Evolutionary conservation across 2,797 vertebrate genomes (phyloP).

Genomic region (Aratinga solstitialis): DNA sequence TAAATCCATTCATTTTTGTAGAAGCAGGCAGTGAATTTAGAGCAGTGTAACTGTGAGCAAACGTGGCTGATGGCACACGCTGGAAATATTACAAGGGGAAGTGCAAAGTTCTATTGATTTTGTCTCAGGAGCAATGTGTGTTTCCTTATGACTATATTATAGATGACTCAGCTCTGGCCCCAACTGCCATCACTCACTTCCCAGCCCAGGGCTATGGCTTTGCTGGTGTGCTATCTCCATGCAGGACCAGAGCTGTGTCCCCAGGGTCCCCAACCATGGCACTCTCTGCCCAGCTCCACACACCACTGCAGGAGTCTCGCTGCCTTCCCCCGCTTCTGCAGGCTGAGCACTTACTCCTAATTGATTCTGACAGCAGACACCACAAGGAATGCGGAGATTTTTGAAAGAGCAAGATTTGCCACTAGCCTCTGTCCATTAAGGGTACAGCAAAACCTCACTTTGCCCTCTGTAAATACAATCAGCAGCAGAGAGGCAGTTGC

Average conservation of each 20-base stretch:
- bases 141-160: conserved; percentile 56
- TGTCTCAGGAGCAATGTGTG: conserved; percentile 53
- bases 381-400: background rate
- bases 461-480: conserved; percentile 46
- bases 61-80: conserved; percentile 8
- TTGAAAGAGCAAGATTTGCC: conserved; percentile 58
- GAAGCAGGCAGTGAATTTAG: conserved; percentile 27
- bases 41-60: conserved; percentile 9
- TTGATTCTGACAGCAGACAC: conserved; percentile 44
- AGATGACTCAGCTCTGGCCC: conserved; percentile 38
- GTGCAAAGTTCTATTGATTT: conserved; percentile 69
- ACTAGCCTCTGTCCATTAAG: conserved; percentile 49
- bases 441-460: background rate
- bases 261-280: background rate
- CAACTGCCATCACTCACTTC: background rate
- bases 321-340: background rate
- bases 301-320: background rate
- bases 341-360: background rate
- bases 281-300: background rate
- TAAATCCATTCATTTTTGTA: conserved; percentile 34
- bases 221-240: background rate
- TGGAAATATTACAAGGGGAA: conserved; percentile 63
- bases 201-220: background rate
- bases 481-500: conserved; percentile 42
- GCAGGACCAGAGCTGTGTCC: background rate